These are phyloP conservation scores for Nomada hirtipes DNA, from an alignment of 2,888 invertebrate species.

Conservation along the genomic window DNA sequence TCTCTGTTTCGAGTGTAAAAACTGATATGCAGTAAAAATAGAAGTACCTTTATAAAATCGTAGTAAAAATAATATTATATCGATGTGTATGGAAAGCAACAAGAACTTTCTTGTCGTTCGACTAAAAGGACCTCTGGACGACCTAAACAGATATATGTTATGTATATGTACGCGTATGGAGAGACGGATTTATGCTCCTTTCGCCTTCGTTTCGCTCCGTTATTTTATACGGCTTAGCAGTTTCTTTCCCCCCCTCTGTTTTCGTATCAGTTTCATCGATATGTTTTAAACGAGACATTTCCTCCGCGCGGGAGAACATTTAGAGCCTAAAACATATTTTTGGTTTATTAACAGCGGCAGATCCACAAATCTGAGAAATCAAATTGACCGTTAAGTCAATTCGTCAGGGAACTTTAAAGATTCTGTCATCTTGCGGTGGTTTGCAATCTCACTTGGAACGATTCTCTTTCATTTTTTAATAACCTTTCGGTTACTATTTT, in stretches of 20 bases:
- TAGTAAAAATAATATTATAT: conserved; percentile 60
- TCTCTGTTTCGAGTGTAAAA: conserved; percentile 18
- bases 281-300: conserved; percentile 48
- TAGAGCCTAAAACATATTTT: conserved; percentile 65
- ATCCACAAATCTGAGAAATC: conserved; percentile 12
- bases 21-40: conserved; percentile 57
- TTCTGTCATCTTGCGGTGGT: too few species aligned
- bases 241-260: background rate
- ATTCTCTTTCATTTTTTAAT: too few species aligned
- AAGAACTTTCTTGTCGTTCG: conserved; percentile 35
- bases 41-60: conserved; percentile 49
- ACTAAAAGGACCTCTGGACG: conserved; percentile 49
- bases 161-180: conserved; percentile 30
- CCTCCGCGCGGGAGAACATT: conserved; percentile 58
- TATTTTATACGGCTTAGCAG: background rate
- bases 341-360: conserved; percentile 30
- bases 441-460: too few species aligned
- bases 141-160: conserved; percentile 37
- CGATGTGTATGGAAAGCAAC: conserved; percentile 48
- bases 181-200: conserved; percentile 54
- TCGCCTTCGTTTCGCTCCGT: background rate
- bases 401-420: too few species aligned
- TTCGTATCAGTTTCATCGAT: conserved; percentile 28
- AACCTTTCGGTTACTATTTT: background rate
- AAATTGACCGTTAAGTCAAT: background rate